phyloP scores from a whole-genome alignment of 2,888 invertebrate species.

The Melieria omissa region DNA sequence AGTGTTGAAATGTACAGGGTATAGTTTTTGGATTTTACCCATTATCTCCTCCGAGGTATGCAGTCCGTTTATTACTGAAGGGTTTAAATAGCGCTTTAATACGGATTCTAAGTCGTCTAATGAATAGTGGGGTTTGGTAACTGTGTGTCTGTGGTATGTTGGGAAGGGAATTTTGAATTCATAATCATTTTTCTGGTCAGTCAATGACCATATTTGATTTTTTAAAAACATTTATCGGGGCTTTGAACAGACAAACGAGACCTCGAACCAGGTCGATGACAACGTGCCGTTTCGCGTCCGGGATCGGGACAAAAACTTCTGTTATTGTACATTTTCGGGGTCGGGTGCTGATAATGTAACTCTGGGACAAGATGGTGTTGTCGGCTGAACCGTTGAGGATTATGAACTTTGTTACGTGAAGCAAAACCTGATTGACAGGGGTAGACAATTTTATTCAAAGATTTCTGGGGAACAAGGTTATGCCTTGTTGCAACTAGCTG shows the following conservation, averaged over 20 bases:
- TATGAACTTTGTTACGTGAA: no score
- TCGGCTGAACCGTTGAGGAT: no score
- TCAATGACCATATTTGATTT: background rate
- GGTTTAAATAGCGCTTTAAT: background rate
- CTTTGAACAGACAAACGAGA: background rate
- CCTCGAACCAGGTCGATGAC: fast-evolving
- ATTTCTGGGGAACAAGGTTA: no score
- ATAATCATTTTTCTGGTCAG: background rate
- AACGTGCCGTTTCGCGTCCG: fast-evolving
- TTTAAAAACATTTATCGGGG: background rate
- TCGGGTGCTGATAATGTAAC: no score
- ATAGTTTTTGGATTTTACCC: background rate
- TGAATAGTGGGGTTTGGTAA: background rate
- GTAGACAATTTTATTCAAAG: no score
- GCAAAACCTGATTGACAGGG: no score
- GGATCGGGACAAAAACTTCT: fast-evolving
- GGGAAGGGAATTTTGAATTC: background rate
- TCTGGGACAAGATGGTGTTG: no score
- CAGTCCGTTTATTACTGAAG: slow-evolving; percentile 6
- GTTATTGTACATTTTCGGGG: no score
- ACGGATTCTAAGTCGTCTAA: background rate
- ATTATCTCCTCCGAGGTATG: slow-evolving; percentile 10
- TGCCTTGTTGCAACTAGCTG: no score
- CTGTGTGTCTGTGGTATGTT: no score
- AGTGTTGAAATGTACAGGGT: no score